phyloP scores from a whole-genome alignment of 2,797 vertebrate species.

The Pogonophryne albipinna region DNA sequence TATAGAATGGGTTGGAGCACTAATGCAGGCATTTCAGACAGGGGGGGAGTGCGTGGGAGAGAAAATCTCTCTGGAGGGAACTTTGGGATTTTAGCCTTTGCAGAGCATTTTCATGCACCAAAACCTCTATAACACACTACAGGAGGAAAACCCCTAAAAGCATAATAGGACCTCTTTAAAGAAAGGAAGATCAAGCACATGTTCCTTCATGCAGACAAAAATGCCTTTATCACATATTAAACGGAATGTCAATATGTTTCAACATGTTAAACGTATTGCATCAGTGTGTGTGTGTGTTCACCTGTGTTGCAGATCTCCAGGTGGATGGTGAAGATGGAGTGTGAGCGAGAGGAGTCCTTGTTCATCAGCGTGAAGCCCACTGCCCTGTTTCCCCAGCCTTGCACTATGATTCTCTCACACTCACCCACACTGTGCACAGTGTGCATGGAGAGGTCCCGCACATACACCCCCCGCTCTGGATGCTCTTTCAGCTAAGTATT shows the following conservation, averaged over 20 bases:
- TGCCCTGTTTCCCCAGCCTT: slow-evolving; percentile 89
- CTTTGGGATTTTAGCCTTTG: too few species aligned
- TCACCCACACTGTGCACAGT: slow-evolving; percentile 87
- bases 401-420: slow-evolving; percentile 89
- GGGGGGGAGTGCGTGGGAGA: too few species aligned
- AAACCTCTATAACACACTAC: too few species aligned
- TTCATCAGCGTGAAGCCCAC: slow-evolving; percentile 93
- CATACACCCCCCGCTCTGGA: slow-evolving; percentile 87
- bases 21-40: too few species aligned
- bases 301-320: slow-evolving; percentile 90
- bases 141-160: too few species aligned
- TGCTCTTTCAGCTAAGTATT: slow-evolving; percentile 91
- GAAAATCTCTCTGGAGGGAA: too few species aligned
- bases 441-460: slow-evolving; percentile 91
- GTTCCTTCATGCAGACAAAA: too few species aligned
- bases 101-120: too few species aligned
- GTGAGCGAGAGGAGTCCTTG: slow-evolving; percentile 93
- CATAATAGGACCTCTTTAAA: too few species aligned
- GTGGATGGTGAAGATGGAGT: slow-evolving; percentile 92
- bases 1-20: too few species aligned
- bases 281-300: slow-evolving; percentile 59
- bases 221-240: too few species aligned
- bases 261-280: background rate
- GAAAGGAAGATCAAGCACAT: too few species aligned
- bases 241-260: background rate